A percentile compares a stretch with the other conserved stretches of the same genome.
Evolutionary conservation across 2,797 vertebrate genomes (phyloP).

Genomic region (Gephyroberyx darwinii): DNA sequence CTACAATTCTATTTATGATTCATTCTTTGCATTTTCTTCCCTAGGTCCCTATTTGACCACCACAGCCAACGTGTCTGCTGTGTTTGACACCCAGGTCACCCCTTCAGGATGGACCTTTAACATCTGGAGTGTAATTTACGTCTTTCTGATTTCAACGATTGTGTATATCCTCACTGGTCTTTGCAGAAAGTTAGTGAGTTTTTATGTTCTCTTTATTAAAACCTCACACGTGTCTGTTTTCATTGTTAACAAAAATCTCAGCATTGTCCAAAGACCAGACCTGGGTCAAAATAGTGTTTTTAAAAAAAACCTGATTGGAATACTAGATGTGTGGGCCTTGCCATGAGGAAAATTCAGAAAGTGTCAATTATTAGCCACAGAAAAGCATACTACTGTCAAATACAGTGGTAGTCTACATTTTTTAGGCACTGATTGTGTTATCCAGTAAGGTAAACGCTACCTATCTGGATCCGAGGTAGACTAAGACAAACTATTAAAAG

Average conservation of each 20-base stretch:
- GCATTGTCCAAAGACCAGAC: not conserved
- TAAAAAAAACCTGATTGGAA: not conserved
- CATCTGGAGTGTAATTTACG: conserved; percentile 80
- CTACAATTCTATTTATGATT: not conserved
- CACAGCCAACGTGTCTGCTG: conserved; percentile 71
- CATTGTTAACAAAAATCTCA: not conserved
- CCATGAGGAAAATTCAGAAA: not conserved
- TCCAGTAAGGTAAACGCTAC: not conserved
- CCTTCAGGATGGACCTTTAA: conserved; percentile 80
- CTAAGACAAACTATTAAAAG: not conserved
- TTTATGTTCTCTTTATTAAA: conserved; percentile 5
- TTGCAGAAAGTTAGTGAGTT: conserved; percentile 67
- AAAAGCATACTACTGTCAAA: not conserved
- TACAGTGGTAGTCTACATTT: not conserved
- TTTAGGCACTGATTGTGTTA: not conserved
- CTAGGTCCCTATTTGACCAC: conserved; percentile 68
- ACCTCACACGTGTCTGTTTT: not conserved
- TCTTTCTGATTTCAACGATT: conserved; percentile 70
- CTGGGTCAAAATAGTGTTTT: not conserved
- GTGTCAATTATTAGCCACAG: not conserved
- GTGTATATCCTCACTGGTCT: conserved; percentile 71
- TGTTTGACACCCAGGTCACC: conserved; percentile 76
- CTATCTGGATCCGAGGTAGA: not conserved
- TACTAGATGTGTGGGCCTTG: too few species aligned
- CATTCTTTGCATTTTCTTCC: not conserved